Evolutionary conservation across 92 coral and sea anemone genomes (phyloP).

Genomic region (Paragorgia papillata): DNA sequence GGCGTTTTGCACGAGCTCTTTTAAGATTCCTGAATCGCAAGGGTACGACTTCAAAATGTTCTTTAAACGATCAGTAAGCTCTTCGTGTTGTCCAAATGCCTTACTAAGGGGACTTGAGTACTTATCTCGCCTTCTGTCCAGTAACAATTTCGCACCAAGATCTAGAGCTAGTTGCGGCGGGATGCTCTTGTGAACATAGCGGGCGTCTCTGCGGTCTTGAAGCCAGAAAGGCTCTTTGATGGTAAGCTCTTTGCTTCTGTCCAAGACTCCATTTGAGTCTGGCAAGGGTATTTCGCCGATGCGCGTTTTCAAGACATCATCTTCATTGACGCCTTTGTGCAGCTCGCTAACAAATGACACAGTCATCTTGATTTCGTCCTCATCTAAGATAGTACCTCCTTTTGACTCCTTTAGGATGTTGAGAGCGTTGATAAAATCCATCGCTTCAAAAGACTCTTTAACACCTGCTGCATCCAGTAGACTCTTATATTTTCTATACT

Average conservation of each 20-base stretch:
- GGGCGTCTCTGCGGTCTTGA: conserved; percentile 33
- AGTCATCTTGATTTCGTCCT: conserved; percentile 57
- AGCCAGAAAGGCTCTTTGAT: conserved; percentile 87
- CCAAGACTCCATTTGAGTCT: conserved; percentile 55
- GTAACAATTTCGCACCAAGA: conserved; percentile 80
- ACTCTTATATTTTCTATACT: conserved; percentile 22
- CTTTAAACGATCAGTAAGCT: conserved; percentile 73
- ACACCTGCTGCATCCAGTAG: conserved; percentile 63
- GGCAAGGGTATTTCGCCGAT: conserved; percentile 64
- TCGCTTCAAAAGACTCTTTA: conserved; percentile 35
- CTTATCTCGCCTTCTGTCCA: conserved; percentile 65
- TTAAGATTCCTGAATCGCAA: conserved; percentile 86
- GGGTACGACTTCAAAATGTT: conserved; percentile 83
- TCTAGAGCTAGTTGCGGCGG: conserved; percentile 67
- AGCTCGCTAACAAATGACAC: conserved; percentile 63
- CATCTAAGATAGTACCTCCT: conserved; percentile 38
- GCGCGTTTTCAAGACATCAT: conserved; percentile 29
- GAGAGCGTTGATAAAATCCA: conserved; percentile 58
- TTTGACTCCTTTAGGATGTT: conserved; percentile 54
- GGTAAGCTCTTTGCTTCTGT: conserved; percentile 57
- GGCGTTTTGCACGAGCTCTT: conserved; percentile 91
- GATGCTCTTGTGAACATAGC: conserved; percentile 63
- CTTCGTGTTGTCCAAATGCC: conserved; percentile 92
- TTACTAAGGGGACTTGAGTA: conserved; percentile 77
- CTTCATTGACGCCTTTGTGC: conserved; percentile 28